These are phyloP conservation scores for Ictidomys tridecemlineatus DNA, from an alignment of 2,113 vertebrate species.

Conservation along the genomic window DNA sequence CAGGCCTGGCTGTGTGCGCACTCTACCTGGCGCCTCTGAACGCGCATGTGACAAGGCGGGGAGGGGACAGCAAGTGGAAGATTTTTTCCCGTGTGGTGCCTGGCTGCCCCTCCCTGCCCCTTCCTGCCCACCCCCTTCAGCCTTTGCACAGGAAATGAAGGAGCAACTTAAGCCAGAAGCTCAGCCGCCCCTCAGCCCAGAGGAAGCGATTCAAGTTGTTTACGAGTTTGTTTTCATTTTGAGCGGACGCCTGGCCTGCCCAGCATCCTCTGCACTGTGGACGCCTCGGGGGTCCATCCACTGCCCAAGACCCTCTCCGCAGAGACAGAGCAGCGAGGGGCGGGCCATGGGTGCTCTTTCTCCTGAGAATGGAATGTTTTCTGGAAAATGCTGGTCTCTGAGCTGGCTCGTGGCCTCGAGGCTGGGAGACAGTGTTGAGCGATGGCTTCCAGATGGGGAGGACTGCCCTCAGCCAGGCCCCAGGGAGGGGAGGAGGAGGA, in stretches of 20 bases:
- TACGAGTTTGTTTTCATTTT: background rate
- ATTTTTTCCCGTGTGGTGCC: background rate
- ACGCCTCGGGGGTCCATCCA: background rate
- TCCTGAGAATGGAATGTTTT: constrained; percentile 33
- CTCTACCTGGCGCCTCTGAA: background rate
- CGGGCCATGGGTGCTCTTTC: background rate
- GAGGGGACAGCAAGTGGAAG: background rate
- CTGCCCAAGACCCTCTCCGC: background rate
- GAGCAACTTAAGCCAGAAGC: background rate
- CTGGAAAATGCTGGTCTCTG: constrained; percentile 59
- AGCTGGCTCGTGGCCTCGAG: constrained; percentile 36
- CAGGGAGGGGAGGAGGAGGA: background rate
- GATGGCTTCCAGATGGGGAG: constrained; percentile 70
- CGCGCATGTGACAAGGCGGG: background rate
- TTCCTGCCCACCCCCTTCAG: background rate
- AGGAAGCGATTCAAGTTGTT: background rate
- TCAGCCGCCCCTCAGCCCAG: background rate
- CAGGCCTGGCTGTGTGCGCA: background rate
- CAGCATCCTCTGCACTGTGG: background rate
- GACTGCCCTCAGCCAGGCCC: background rate
- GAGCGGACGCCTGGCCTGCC: background rate
- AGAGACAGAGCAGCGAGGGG: fast-evolving
- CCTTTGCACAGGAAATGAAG: constrained; percentile 53
- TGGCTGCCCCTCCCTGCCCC: background rate
- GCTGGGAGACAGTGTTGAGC: constrained; percentile 25